These are phyloP conservation scores for Cyphomyrus plagiostoma DNA, from an alignment of 2,113 vertebrate species.

Conservation along the genomic window DNA sequence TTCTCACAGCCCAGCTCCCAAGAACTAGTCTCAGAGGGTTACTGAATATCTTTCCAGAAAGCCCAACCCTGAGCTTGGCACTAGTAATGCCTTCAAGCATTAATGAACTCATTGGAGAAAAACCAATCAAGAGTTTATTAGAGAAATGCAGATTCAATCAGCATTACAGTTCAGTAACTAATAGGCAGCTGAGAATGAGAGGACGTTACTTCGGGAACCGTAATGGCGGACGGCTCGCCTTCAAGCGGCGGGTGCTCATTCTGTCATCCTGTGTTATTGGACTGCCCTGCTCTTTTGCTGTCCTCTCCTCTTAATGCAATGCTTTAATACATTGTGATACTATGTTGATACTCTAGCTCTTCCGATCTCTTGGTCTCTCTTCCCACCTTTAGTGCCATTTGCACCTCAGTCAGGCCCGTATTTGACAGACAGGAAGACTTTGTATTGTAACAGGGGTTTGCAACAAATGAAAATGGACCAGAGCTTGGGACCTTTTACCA, in stretches of 20 bases:
- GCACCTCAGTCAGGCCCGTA: neutral
- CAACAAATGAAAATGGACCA: neutral
- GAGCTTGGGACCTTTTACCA: neutral
- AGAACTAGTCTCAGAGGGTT: neutral
- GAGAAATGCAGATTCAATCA: constrained; percentile 42
- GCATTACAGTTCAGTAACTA: constrained; percentile 43
- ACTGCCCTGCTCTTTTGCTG: neutral
- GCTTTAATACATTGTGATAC: neutral
- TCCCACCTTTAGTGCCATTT: neutral
- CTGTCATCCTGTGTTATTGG: neutral
- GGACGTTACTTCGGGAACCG: neutral
- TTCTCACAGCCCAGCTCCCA: neutral
- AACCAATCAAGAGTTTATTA: constrained; percentile 47
- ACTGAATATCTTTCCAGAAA: neutral
- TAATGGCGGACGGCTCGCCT: neutral
- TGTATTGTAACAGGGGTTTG: neutral
- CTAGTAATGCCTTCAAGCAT: neutral
- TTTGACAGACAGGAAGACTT: neutral
- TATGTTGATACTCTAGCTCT: neutral
- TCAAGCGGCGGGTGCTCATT: neutral
- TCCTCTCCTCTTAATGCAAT: neutral
- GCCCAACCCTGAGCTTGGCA: neutral
- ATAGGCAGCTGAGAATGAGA: constrained; percentile 30
- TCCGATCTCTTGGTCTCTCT: neutral
- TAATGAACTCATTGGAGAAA: constrained; percentile 4